These are phyloP conservation scores for Empidonax alnorum DNA, from an alignment of 2,113 vertebrate species.

Conservation along the genomic window DNA sequence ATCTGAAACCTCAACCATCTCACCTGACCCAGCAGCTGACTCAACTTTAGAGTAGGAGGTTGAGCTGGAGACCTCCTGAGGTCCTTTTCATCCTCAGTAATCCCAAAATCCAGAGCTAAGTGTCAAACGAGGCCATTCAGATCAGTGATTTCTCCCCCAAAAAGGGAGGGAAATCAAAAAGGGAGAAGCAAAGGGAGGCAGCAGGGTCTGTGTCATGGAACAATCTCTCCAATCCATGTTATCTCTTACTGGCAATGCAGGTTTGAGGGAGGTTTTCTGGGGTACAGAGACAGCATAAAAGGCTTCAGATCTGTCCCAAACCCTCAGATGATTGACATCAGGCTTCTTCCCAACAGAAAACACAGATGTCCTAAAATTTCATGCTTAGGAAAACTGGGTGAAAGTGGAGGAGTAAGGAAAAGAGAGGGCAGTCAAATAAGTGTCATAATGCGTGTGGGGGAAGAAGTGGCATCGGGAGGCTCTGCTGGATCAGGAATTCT, in stretches of 20 bases:
- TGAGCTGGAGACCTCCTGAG: neutral
- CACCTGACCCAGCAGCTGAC: neutral
- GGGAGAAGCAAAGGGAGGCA: neutral
- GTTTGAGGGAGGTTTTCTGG: neutral
- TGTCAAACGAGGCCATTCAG: neutral
- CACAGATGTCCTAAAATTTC: neutral
- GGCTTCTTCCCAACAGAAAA: neutral
- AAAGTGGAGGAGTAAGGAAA: neutral
- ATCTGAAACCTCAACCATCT: neutral
- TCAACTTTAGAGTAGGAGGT: neutral
- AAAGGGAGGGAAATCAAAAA: neutral
- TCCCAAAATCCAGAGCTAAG: neutral
- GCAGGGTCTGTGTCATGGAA: neutral
- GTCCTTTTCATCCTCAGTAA: neutral
- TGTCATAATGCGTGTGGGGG: fast-evolving
- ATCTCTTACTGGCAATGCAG: neutral
- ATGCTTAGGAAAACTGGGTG: neutral
- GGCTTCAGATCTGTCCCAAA: neutral
- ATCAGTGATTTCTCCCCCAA: neutral
- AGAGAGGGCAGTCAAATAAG: neutral
- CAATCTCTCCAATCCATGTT: neutral
- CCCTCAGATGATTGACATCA: neutral
- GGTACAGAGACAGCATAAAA: neutral
- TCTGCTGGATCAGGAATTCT: neutral
- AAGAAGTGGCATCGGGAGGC: neutral